Percentiles rank a stretch among this genome's conserved stretches.
phyloP scores from a whole-genome alignment of 1,140 invertebrate species.

The Caerostris darwini region DNA sequence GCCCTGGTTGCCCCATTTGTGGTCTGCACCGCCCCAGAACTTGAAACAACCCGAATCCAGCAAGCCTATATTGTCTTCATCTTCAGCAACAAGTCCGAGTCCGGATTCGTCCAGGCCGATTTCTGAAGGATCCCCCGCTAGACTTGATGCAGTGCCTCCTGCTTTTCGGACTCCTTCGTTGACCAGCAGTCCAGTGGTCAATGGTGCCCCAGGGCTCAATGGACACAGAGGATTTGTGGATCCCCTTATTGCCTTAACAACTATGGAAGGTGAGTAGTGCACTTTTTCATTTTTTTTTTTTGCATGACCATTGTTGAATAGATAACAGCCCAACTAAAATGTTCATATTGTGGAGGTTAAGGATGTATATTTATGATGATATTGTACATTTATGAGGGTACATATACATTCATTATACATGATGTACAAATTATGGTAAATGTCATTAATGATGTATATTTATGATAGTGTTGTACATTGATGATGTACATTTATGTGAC shows the following conservation, averaged over 20 bases:
- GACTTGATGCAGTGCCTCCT: background rate
- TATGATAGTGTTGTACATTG: too few species aligned
- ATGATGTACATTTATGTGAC: too few species aligned
- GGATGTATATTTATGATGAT: too few species aligned
- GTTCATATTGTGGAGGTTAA: too few species aligned
- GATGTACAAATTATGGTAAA: too few species aligned
- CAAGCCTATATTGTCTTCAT: background rate
- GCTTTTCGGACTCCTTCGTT: background rate
- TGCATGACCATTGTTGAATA: too few species aligned
- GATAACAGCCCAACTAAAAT: too few species aligned
- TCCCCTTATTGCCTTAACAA: constrained; percentile 33
- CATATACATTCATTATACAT: too few species aligned
- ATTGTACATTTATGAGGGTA: too few species aligned
- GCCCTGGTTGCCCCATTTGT: constrained; percentile 64
- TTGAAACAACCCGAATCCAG: background rate
- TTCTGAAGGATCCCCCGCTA: background rate
- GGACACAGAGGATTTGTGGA: constrained; percentile 38
- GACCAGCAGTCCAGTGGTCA: constrained; percentile 16
- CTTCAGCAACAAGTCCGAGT: constrained; percentile 12
- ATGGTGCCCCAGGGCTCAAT: background rate
- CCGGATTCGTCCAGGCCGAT: background rate
- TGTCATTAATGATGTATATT: too few species aligned
- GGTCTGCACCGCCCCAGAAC: constrained; percentile 26
- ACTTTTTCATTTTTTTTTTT: too few species aligned
- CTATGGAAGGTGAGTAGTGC: constrained; percentile 38